Evolutionary conservation across 2,797 vertebrate genomes (phyloP), one percentile per base, ranked within the genome.

Genomic region (Mastacembelus armatus): DNA sequence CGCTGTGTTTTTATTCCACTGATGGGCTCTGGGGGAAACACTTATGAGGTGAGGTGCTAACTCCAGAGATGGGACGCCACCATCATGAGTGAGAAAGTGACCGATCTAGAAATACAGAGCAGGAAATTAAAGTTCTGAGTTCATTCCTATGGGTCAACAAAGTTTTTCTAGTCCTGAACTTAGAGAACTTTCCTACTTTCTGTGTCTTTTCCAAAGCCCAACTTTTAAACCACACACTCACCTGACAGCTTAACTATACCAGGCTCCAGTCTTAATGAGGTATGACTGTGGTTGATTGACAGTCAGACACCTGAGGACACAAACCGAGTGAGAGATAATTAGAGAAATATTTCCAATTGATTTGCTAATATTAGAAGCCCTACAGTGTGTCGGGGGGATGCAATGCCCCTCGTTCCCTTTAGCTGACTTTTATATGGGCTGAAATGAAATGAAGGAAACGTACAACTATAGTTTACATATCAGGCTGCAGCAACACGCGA

Each of bases 401-500:
- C 6, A 7, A 14, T 67, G 19, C 45, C 7, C 10, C 44, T 42
- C 10, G 19, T 56, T 69, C 35, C 36, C 59, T 71, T 66, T 36
- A 27, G 63, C 39, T 39, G 56, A 52, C 43, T 39, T 76, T 82
- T 71, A 65, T 33, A 66, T 22, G 9, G 36, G 48, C 55, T 50
- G 36, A 56, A 72, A 80, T 62, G 57, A 62, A 80, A 76, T 67
- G 16, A 60, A 24, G 73, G 74, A 84, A 69, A 85, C n/a, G 19
- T 74, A 66, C 80, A 86, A 79, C 21, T 63, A 44, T n/a, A 38
- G 11, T 63, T 78, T 75, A n/a, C 71, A 71, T 60, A 48, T 12
- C 47, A 21, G 15, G 32, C 32, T 39, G 24, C 27, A 45, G 55
- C n/a, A 33, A 47, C 30, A 42, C 32, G 50, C 14, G 44, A 9